Base-by-base conservation (phyloP, 1,140 invertebrate genomes). In the Cyrtorhinus lividipennis region DNA sequence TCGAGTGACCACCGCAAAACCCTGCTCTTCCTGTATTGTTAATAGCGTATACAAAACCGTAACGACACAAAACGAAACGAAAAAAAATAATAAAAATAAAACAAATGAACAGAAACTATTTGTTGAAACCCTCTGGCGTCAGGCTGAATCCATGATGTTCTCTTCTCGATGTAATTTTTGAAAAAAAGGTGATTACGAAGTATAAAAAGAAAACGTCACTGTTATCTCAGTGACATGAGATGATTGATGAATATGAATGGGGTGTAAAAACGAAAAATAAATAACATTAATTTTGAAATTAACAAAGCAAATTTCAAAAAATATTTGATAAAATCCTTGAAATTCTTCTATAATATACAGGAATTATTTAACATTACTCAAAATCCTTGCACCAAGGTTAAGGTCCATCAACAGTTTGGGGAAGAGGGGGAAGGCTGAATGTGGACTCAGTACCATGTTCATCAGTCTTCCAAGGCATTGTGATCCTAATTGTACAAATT, bases 1-100 rank as follows among this genome's bases (percentile, higher is more conserved):
- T 91, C 25, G 86, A 65, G 27, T 70, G 70, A 46, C 67, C 68
- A 23, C 69, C 58, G 65, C 67, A 71, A 18, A 69, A 67, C 24
- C 67, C 67, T 44, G 66, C 61, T 62, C 61, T 56, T 30, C 64
- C 64, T 65, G 62, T 44, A 61, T 61, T 61, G 58, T 64, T 27
- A 64, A 64, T 61, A 27, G n/a, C 24, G 23, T 30, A 45, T 45
- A 61, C 45, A 46, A n/a, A n/a, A 45, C 18, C 2, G 27, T 45
- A 61, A 61, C 27, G 63, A 66, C 64, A 61, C 53, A 46, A 60
- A 65, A 66, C 27, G 63, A 67, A 68, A 64, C 61, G 63, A 62
- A 64, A 66, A 65, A 69, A 70, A 70, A 69, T 20, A n/a, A n/a
- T n/a, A n/a, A n/a, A n/a, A n/a, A n/a, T n/a, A n/a, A n/a, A n/a